Evolutionary conservation across 2,113 vertebrate species (phyloP), one percentile per base, ranked within the genome.

Genomic region (Vanacampus margaritifer): DNA sequence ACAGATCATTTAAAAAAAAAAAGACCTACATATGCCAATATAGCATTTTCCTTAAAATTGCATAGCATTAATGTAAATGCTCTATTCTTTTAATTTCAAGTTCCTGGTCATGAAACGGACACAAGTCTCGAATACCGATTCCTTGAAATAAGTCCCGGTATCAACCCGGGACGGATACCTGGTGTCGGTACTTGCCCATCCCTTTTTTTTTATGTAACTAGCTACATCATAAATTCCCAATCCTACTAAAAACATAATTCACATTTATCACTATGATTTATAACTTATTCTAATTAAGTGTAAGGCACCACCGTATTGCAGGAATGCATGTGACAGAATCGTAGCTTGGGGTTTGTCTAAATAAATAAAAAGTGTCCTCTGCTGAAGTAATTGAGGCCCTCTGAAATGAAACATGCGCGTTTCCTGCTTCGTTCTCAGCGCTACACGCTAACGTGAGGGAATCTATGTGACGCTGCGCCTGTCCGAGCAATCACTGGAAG

Each of bases 401-500:
- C 69, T 77, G 75, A 85, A 79, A 83, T 80, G 75, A 85, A 84
- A 67, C 75, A 78, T 45, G 61, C 67, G 54, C 63, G 65, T 79
- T 81, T 78, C 72, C 60, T 67, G 66, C 62, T 62, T 66, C 41
- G 78, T 69, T 82, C 67, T 84, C 75, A 81, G 71, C 53, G 9
- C 70, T 70, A 59, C 70, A 80, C 68, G 76, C 76, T 84, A 89
- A 85, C 70, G 73, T 75, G 71, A 68, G 71, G 75, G 83, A 82
- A 69, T 73, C 37, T 67, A 72, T 67, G 69, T 74, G 80, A 74
- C 23, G 14, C 24, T 43, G 39, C 86, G 89, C 81, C 84, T 87
- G 90, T 90, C 89, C 7, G 54, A 79, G 74, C 80, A 87, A 88
- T 91, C 64, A 17, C 71, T 85, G 80, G 84, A 74, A 84, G 84